Evolutionary conservation across 2,113 vertebrate species (phyloP).

Genomic region (Oncorhynchus gorbuscha): DNA sequence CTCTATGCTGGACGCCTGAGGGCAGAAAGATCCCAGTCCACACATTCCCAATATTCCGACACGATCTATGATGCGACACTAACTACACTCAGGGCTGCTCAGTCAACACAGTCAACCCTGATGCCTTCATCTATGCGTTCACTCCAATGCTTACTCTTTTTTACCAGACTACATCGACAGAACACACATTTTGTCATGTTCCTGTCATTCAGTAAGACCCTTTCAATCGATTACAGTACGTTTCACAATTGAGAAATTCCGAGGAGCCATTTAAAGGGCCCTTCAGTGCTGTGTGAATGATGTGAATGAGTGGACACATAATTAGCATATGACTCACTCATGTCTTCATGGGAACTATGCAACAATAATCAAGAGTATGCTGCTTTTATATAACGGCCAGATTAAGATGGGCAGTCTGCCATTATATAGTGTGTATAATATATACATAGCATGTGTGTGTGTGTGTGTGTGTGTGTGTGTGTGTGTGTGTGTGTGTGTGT

Average conservation of each 20-base stretch:
- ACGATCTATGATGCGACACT: background rate
- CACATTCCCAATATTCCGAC: background rate
- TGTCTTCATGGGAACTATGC: background rate
- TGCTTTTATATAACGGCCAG: background rate
- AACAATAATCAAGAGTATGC: background rate
- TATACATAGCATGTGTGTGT: background rate
- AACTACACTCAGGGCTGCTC: no score
- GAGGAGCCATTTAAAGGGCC: background rate
- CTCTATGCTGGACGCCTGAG: constrained; percentile 93
- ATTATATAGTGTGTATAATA: background rate
- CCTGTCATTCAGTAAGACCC: background rate
- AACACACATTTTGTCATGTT: background rate
- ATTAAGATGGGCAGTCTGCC: background rate
- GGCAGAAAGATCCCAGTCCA: background rate
- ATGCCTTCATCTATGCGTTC: background rate
- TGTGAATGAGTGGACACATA: background rate
- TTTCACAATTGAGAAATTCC: background rate
- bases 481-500: background rate
- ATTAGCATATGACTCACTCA: background rate
- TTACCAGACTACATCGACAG: background rate
- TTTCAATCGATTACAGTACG: background rate
- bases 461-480: background rate
- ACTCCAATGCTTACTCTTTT: no score
- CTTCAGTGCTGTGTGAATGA: background rate
- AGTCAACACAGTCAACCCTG: background rate